These are phyloP conservation scores for Poecilia latipinna DNA, from an alignment of 2,113 vertebrate species.

Conservation along the genomic window DNA sequence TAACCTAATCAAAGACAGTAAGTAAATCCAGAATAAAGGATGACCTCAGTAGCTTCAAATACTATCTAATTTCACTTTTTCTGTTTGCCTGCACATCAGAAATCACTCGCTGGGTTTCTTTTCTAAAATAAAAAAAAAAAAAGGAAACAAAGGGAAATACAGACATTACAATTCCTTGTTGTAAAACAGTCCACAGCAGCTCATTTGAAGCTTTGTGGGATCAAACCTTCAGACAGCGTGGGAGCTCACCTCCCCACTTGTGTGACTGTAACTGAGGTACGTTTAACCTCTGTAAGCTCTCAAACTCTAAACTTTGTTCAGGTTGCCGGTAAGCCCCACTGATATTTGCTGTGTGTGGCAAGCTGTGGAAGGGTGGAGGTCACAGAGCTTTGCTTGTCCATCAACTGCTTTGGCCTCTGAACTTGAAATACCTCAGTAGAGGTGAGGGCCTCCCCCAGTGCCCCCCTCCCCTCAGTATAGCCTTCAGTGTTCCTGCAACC, in stretches of 20 bases:
- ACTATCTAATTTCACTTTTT: slow-evolving; percentile 3
- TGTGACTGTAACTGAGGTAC: slow-evolving; percentile 38
- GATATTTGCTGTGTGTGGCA: slow-evolving; percentile 31
- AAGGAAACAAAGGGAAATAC: not conserved
- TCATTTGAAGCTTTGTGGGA: slow-evolving; percentile 16
- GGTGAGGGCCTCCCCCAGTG: slow-evolving; percentile 18
- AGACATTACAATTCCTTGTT: slow-evolving; percentile 5
- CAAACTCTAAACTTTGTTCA: slow-evolving; percentile 41
- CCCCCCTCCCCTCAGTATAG: slow-evolving; percentile 12
- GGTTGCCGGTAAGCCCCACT: slow-evolving; percentile 57
- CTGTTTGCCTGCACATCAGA: slow-evolving; percentile 6
- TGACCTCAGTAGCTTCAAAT: not conserved
- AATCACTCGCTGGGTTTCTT: slow-evolving; percentile 10
- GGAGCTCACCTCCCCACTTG: slow-evolving; percentile 21
- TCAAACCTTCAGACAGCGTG: slow-evolving; percentile 32
- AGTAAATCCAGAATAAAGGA: slow-evolving; percentile 7
- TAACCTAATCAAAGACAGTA: slow-evolving; percentile 17
- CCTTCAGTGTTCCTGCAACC: slow-evolving; percentile 49
- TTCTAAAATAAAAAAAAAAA: slow-evolving; percentile 19
- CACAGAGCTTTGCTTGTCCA: slow-evolving; percentile 25
- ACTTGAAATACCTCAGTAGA: slow-evolving; percentile 40
- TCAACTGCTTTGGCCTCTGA: slow-evolving; percentile 43
- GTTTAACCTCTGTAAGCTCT: slow-evolving; percentile 58
- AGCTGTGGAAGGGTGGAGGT: slow-evolving; percentile 30
- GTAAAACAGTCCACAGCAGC: slow-evolving; percentile 21